phyloP scores from a whole-genome alignment of 2,797 vertebrate genomes.

The Nyctibius grandis region DNA sequence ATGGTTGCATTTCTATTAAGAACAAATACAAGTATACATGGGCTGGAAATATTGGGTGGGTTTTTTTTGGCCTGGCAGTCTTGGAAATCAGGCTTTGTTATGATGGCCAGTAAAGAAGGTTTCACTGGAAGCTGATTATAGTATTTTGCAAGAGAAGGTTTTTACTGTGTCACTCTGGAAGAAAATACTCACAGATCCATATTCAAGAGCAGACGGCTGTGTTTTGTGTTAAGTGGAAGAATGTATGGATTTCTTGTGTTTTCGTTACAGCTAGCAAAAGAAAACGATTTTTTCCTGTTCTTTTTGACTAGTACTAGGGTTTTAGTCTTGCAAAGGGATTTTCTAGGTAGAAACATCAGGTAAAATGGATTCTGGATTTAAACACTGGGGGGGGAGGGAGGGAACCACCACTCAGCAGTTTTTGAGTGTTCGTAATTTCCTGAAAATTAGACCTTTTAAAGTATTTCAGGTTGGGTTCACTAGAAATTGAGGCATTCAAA shows the following conservation, averaged over 20 bases:
- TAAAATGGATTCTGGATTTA: background rate
- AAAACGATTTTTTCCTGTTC: fast-evolving
- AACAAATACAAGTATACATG: background rate
- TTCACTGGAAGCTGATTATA: conserved; percentile 1
- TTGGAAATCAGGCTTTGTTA: background rate
- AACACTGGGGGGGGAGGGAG: background rate
- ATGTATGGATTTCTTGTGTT: background rate
- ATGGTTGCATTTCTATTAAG: background rate
- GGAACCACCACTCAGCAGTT: background rate
- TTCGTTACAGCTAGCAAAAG: background rate
- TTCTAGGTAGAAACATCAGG: background rate
- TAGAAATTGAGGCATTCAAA: conserved; percentile 7
- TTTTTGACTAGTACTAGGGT: background rate
- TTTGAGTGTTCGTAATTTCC: background rate
- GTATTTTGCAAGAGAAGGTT: background rate
- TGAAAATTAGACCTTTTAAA: conserved; percentile 2
- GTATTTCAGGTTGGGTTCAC: background rate
- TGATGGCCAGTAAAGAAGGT: background rate
- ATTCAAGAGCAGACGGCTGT: background rate
- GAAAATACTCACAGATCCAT: background rate
- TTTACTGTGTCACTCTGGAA: background rate
- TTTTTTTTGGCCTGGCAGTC: background rate
- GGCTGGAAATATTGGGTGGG: background rate
- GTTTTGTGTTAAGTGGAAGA: background rate
- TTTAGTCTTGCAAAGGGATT: background rate